A percentile compares a stretch with the other conserved stretches of the same genome.
Evolutionary conservation across 2,797 vertebrate genomes (phyloP).

Genomic region (Gallinago solitaria): DNA sequence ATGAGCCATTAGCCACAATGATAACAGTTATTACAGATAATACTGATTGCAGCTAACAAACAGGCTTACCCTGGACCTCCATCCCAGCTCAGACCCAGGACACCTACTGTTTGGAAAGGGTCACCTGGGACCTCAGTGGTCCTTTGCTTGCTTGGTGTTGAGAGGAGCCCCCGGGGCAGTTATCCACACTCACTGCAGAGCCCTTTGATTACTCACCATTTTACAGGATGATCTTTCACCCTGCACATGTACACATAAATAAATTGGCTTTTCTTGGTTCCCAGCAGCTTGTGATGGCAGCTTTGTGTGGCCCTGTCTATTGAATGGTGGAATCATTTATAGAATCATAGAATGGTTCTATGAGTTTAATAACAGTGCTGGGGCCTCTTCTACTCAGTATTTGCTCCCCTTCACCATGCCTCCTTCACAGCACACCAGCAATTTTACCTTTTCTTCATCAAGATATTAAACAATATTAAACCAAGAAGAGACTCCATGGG

Average conservation of each 20-base stretch:
- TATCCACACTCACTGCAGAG: not conserved
- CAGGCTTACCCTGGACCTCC: not conserved
- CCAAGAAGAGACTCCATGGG: not conserved
- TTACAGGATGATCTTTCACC: not conserved
- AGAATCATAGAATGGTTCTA: too few relatives aligned
- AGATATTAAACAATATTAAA: not conserved
- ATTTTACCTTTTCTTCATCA: not conserved
- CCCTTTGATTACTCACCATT: not conserved
- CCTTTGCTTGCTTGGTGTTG: not conserved
- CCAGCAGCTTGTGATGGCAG: not conserved
- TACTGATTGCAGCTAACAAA: not conserved
- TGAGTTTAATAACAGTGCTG: not conserved
- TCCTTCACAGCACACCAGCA: not conserved
- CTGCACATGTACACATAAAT: not conserved
- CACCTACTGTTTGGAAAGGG: fast-evolving
- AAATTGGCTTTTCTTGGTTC: not conserved
- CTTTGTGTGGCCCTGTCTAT: not conserved
- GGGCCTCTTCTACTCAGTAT: not conserved
- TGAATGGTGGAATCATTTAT: not conserved
- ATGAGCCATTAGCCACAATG: not conserved
- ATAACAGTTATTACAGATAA: not conserved
- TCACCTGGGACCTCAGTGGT: not conserved
- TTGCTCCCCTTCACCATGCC: not conserved
- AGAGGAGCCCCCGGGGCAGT: not conserved
- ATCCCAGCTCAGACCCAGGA: not conserved